phyloP scores from a whole-genome alignment of 1,140 invertebrate species.

The Aricia agestis region DNA sequence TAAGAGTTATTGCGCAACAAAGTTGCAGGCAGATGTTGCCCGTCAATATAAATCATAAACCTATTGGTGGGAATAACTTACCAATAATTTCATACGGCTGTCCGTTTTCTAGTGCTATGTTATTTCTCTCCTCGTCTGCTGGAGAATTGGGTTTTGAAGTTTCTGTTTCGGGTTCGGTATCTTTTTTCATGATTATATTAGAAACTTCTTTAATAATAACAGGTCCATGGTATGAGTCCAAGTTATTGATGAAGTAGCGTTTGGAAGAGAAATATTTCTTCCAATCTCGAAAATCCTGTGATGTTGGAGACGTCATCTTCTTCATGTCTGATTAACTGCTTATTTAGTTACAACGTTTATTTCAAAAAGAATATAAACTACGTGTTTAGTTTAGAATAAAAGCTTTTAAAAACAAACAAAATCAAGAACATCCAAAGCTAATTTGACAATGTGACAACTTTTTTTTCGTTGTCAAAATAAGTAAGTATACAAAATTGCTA shows the following conservation, averaged over 20 bases:
- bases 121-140: constrained; percentile 36
- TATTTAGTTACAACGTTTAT: too few relatives aligned
- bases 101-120: constrained; percentile 34
- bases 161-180: constrained; percentile 21
- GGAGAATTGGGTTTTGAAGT: constrained; percentile 22
- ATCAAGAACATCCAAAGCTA: too few relatives aligned
- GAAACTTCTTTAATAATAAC: constrained; percentile 48
- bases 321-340: neutral
- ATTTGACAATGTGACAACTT: too few relatives aligned
- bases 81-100: constrained; percentile 61
- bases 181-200: constrained; percentile 50
- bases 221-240: constrained; percentile 62
- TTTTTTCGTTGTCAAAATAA: too few relatives aligned
- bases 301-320: constrained; percentile 4
- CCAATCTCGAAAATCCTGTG: neutral
- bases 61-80: constrained; percentile 23
- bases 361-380: too few relatives aligned
- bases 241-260: constrained; percentile 63
- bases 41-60: too few relatives aligned
- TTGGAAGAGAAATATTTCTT: constrained; percentile 43
- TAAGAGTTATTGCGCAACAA: too few relatives aligned
- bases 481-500: too few relatives aligned
- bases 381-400: too few relatives aligned
- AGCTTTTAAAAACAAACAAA: too few relatives aligned
- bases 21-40: too few relatives aligned